A percentile compares a stretch with the other conserved stretches of the same genome.
These are phyloP conservation scores for Mustelus asterias DNA, from an alignment of 2,113 vertebrate genomes.

Conservation along the genomic window DNA sequence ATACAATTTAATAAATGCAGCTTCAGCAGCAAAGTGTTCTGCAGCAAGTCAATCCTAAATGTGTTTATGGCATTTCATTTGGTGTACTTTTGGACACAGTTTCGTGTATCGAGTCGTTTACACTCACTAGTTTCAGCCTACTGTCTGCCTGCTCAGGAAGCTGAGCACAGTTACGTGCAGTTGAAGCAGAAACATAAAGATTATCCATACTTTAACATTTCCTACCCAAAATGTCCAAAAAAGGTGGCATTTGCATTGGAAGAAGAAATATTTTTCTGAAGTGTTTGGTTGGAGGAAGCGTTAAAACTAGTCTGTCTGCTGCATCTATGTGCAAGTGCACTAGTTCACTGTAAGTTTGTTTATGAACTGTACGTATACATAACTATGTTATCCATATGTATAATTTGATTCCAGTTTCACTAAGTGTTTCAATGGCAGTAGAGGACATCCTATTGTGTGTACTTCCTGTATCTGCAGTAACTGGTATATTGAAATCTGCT, in stretches of 20 bases:
- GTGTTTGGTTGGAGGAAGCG: not conserved
- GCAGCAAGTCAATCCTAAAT: not conserved
- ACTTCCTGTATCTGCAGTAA: not conserved
- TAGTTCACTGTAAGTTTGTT: conserved; percentile 1
- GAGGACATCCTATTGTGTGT: not conserved
- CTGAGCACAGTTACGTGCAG: not conserved
- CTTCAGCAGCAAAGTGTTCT: not conserved
- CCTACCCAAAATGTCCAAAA: not conserved
- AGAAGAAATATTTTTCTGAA: not conserved
- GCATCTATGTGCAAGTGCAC: conserved; percentile 9
- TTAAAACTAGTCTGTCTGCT: not conserved
- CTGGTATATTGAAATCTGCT: not conserved
- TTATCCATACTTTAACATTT: not conserved
- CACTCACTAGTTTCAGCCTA: not conserved
- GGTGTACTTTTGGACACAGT: not conserved
- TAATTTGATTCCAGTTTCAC: not conserved
- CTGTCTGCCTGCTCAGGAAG: not conserved
- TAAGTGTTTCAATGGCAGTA: not conserved
- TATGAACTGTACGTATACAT: not conserved
- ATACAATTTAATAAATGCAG: not conserved
- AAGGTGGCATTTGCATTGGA: not conserved
- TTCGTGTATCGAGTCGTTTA: not conserved
- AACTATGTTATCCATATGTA: not conserved
- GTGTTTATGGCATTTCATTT: not conserved
- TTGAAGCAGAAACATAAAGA: not conserved